phyloP scores from a whole-genome alignment of 2,113 vertebrate genomes.

The Trochalopteron elliotii region DNA sequence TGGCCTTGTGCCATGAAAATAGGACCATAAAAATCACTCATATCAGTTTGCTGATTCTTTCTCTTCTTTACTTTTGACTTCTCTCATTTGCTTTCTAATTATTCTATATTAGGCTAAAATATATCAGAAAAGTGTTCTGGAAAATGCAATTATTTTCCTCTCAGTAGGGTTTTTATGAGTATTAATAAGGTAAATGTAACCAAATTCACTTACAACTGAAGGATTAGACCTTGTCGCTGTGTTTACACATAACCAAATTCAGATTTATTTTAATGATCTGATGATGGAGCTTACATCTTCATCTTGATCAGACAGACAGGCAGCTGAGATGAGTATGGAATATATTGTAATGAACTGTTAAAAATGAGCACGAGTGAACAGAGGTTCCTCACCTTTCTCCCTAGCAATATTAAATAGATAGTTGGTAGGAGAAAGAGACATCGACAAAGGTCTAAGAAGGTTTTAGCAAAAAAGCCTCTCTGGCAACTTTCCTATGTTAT shows the following conservation, averaged over 20 bases:
- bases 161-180: not conserved
- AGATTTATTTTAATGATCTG: not conserved
- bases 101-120: not conserved
- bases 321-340: not conserved
- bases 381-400: not conserved
- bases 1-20: fast-evolving
- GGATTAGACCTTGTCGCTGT: not conserved
- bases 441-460: not conserved
- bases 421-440: not conserved
- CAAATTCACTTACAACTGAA: not conserved
- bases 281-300: not conserved
- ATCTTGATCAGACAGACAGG: not conserved
- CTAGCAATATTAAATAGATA: not conserved
- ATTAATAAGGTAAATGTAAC: not conserved
- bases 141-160: not conserved
- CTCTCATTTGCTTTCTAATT: not conserved
- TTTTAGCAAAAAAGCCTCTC: not conserved
- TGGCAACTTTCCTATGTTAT: not conserved
- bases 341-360: not conserved
- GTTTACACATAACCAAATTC: not conserved
- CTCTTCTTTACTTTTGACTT: not conserved
- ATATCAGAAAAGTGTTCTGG: not conserved
- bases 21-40: not conserved
- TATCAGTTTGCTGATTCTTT: not conserved
- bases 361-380: not conserved